A percentile compares a stretch with the other conserved stretches of the same genome.
These are phyloP conservation scores for Gastrophryne carolinensis DNA, from an alignment of 2,797 vertebrate species.

Conservation along the genomic window DNA sequence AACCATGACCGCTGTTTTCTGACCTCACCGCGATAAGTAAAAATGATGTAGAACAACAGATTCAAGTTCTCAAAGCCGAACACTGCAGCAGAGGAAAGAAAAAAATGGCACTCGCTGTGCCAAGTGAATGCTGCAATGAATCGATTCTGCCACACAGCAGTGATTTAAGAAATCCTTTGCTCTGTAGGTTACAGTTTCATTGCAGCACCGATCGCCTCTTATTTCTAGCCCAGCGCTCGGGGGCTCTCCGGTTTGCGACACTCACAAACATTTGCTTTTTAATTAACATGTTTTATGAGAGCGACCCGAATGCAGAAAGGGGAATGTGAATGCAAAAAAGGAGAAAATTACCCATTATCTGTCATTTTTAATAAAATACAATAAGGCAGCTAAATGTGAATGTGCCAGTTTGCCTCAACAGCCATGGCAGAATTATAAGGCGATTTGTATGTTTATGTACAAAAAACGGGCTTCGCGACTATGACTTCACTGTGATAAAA, in stretches of 20 bases:
- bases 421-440: neutral
- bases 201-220: slow-evolving; percentile 26
- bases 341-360: neutral
- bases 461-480: neutral
- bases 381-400: neutral
- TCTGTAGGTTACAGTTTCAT: neutral
- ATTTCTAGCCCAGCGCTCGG: neutral
- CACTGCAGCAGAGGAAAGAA: neutral
- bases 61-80: slow-evolving; percentile 7
- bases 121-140: slow-evolving; percentile 46
- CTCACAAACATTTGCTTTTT: slow-evolving; percentile 4
- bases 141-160: slow-evolving; percentile 27
- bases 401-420: neutral
- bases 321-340: neutral
- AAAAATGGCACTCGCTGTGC: neutral
- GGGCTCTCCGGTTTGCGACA: slow-evolving; percentile 12
- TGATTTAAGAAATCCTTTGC: neutral
- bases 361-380: neutral
- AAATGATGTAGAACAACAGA: neutral
- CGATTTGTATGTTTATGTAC: neutral
- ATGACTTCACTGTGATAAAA: neutral
- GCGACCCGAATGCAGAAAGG: neutral
- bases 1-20: slow-evolving; percentile 6
- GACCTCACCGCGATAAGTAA: slow-evolving; percentile 9
- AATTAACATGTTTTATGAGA: slow-evolving; percentile 21